Evolutionary conservation across 1,140 invertebrate genomes (phyloP).

Genomic region (Drosophila arizonae): DNA sequence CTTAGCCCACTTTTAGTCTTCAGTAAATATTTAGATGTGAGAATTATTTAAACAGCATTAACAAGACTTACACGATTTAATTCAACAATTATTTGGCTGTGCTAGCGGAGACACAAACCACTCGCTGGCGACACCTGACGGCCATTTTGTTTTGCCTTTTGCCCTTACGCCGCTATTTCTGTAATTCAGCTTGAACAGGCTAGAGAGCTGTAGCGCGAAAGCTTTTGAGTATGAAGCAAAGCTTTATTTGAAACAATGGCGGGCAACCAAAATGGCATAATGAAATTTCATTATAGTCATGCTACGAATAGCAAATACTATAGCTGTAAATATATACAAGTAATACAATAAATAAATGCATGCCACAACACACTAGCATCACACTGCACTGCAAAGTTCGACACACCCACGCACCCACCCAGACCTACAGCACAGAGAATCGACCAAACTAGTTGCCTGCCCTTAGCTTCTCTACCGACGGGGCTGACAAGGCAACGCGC

Average conservation of each 20-base stretch:
- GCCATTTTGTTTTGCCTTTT: conserved; percentile 8
- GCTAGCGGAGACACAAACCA: conserved; percentile 1
- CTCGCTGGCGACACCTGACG: conserved; percentile 10
- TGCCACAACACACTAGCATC: not conserved
- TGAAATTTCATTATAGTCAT: too few relatives aligned
- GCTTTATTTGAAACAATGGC: not conserved
- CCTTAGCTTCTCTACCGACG: not conserved
- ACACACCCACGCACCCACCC: conserved; percentile 35
- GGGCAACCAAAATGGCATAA: not conserved
- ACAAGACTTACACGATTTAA: too few relatives aligned
- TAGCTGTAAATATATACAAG: too few relatives aligned
- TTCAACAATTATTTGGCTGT: not conserved
- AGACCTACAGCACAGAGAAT: conserved; percentile 59
- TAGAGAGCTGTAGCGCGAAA: not conserved
- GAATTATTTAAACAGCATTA: too few relatives aligned
- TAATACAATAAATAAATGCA: too few relatives aligned
- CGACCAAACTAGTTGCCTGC: conserved; percentile 59
- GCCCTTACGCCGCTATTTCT: not conserved
- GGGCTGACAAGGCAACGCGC: conserved; percentile 49
- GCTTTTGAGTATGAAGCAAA: not conserved
- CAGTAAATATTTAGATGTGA: not conserved
- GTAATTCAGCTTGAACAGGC: not conserved
- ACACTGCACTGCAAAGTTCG: conserved; percentile 28
- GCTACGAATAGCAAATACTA: too few relatives aligned
- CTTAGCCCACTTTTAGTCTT: not conserved